Percentiles rank a stretch among this genome's conserved stretches.
These are phyloP conservation scores for Pemphredon lugubris DNA, from an alignment of 2,888 invertebrate species.

Conservation along the genomic window DNA sequence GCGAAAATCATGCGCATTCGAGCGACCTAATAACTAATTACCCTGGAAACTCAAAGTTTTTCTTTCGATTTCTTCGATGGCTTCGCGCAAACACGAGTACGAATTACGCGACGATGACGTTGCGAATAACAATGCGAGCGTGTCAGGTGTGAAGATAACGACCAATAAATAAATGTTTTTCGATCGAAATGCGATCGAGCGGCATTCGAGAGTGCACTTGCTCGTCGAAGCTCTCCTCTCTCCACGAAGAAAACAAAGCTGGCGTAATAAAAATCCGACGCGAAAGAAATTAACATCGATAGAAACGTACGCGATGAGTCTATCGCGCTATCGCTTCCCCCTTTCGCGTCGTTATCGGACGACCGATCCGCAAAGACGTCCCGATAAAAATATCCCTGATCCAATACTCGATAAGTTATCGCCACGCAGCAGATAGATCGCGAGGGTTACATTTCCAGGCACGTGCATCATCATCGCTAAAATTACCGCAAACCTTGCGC, in stretches of 20 bases:
- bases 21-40: too few relatives aligned
- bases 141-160: slow-evolving; percentile 29
- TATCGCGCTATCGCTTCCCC: slow-evolving; percentile 51
- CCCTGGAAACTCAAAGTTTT: not conserved
- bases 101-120: slow-evolving; percentile 14
- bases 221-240: too few relatives aligned
- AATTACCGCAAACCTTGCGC: slow-evolving; percentile 63
- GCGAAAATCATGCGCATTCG: too few relatives aligned
- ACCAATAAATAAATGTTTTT: slow-evolving; percentile 33
- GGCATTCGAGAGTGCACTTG: too few relatives aligned
- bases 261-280: not conserved
- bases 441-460: slow-evolving; percentile 39
- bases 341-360: slow-evolving; percentile 48
- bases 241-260: too few relatives aligned
- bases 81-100: not conserved
- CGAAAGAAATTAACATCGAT: not conserved
- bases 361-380: slow-evolving; percentile 45
- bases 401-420: slow-evolving; percentile 70
- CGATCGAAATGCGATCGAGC: slow-evolving; percentile 12
- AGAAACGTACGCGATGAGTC: slow-evolving; percentile 9
- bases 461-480: slow-evolving; percentile 64
- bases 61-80: not conserved
- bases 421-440: slow-evolving; percentile 50
- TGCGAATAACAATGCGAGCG: slow-evolving; percentile 14
- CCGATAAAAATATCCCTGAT: slow-evolving; percentile 73